Percentiles rank a stretch among this genome's conserved stretches.
Conservation (phyloP, 2,888 invertebrate species). For the Pocota personata region DNA sequence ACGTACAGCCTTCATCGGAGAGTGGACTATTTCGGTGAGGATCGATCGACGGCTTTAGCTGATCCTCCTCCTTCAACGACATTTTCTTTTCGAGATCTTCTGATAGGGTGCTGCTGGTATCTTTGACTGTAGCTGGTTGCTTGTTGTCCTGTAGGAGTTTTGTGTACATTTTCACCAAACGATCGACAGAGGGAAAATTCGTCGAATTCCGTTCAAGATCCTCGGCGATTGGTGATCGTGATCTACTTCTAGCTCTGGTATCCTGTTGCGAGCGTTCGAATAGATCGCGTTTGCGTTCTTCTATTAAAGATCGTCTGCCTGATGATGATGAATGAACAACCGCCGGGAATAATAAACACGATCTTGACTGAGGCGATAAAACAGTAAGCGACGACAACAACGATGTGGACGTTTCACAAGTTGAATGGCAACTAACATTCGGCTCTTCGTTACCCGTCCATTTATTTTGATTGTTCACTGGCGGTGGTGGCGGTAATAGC, state of each 20-base stretch:
- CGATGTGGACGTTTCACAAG: slow-evolving; percentile 74
- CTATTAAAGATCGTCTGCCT: slow-evolving; percentile 30
- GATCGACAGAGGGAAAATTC: slow-evolving; percentile 75
- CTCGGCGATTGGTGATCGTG: slow-evolving; percentile 29
- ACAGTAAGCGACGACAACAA: slow-evolving; percentile 31
- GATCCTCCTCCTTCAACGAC: slow-evolving; percentile 43
- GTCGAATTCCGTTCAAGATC: slow-evolving; percentile 13
- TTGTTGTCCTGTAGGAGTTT: slow-evolving; percentile 73
- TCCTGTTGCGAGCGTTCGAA: slow-evolving; percentile 58
- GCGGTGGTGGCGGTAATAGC: slow-evolving; percentile 29
- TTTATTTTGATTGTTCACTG: slow-evolving; percentile 74
- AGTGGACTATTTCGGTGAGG: slow-evolving; percentile 77
- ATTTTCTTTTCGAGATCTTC: slow-evolving; percentile 57
- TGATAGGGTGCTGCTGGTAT: slow-evolving; percentile 39
- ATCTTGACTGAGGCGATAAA: slow-evolving; percentile 13
- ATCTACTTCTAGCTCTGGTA: slow-evolving; percentile 64
- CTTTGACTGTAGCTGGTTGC: slow-evolving; percentile 28
- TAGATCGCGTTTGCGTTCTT: slow-evolving; percentile 59
- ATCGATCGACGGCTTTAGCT: slow-evolving; percentile 43
- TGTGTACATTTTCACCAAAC: slow-evolving; percentile 75
- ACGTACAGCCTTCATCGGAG: slow-evolving; percentile 81
- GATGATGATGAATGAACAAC: not conserved
- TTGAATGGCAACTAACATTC: slow-evolving; percentile 75
- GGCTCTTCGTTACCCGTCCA: slow-evolving; percentile 63
- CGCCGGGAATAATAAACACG: slow-evolving; percentile 24